Evolutionary conservation across 1,140 invertebrate genomes (phyloP).

Genomic region (Panagrolaimus sp.): DNA sequence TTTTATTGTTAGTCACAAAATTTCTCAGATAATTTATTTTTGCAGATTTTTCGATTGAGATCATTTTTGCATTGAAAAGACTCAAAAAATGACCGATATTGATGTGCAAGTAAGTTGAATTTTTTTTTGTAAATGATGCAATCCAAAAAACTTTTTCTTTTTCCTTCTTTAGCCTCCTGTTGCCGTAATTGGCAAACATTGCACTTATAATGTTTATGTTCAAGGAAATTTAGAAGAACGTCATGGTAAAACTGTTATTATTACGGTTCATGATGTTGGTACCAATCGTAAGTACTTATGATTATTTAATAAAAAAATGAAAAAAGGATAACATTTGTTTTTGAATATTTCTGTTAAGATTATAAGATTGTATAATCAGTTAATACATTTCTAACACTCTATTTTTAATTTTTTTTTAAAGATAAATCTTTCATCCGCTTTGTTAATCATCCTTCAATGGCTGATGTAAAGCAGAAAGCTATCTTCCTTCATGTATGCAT

Average conservation of each 20-base stretch:
- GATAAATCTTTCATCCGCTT: conserved; percentile 63
- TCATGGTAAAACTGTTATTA: conserved; percentile 67
- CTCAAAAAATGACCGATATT: neutral
- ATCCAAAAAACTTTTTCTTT: neutral
- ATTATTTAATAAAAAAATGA: neutral
- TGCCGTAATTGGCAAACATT: conserved; percentile 36
- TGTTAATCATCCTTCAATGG: conserved; percentile 74
- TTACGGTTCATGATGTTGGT: conserved; percentile 84
- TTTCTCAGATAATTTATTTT: no score
- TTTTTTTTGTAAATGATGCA: neutral
- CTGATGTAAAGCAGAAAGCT: conserved; percentile 75
- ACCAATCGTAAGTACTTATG: conserved; percentile 73
- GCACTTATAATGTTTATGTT: conserved; percentile 51
- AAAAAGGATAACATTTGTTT: no score
- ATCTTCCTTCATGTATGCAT: conserved; percentile 82
- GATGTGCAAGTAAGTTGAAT: conserved; percentile 12
- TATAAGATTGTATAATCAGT: no score
- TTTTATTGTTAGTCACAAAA: no score
- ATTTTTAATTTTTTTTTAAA: conserved; percentile 40
- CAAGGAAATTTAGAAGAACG: conserved; percentile 58
- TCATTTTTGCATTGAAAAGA: no score
- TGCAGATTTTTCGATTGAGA: no score
- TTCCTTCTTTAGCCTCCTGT: conserved; percentile 18
- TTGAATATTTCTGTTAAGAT: no score
- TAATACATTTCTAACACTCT: no score